phyloP scores from a whole-genome alignment of 2,888 invertebrate species.

The Anthophora plumipes region DNA sequence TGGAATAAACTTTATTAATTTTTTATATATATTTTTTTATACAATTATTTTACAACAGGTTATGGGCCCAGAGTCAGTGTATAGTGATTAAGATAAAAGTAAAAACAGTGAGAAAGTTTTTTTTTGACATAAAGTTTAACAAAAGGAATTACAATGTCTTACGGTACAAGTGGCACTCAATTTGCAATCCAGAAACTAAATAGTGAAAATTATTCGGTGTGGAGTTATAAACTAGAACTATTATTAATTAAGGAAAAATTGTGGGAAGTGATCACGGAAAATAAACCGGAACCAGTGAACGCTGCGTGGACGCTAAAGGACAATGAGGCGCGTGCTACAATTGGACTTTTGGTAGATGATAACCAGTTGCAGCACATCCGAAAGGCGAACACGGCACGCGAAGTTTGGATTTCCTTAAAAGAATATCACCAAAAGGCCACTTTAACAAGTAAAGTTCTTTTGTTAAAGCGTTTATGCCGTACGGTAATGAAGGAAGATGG shows the following conservation, averaged over 20 bases:
- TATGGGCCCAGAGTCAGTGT: too few relatives aligned
- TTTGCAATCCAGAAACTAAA: too few relatives aligned
- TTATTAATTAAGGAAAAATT: conserved; percentile 15
- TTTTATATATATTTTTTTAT: too few relatives aligned
- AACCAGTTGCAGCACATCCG: conserved; percentile 12
- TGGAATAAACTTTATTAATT: too few relatives aligned
- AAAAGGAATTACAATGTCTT: too few relatives aligned
- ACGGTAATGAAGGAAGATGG: not conserved
- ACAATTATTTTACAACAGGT: too few relatives aligned
- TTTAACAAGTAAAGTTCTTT: not conserved
- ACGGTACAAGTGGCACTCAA: too few relatives aligned
- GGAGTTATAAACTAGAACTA: not conserved
- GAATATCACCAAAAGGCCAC: not conserved
- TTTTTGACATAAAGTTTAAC: too few relatives aligned
- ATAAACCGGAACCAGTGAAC: not conserved
- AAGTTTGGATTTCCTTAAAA: not conserved
- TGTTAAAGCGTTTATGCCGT: not conserved
- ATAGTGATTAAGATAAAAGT: too few relatives aligned
- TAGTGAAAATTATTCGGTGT: too few relatives aligned
- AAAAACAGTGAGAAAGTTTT: too few relatives aligned
- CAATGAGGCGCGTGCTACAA: conserved; percentile 20
- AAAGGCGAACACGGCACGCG: not conserved
- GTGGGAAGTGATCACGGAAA: not conserved
- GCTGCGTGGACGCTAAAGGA: conserved; percentile 1
- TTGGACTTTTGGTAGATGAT: conserved; percentile 7